Evolutionary conservation across 2,797 vertebrate genomes (phyloP).

Genomic region (Eptatretus atami): DNA sequence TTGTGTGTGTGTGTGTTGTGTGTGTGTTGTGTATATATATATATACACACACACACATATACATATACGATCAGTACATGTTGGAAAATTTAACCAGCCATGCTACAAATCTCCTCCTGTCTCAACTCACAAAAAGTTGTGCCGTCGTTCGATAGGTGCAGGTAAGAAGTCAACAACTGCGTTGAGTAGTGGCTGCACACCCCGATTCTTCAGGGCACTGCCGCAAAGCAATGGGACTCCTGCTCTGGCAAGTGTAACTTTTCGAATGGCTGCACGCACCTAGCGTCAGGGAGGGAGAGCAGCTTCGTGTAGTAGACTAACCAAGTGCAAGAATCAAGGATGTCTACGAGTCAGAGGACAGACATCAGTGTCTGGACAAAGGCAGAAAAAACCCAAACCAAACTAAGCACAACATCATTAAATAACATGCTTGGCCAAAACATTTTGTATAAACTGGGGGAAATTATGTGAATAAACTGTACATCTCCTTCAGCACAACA

Average conservation of each 20-base stretch:
- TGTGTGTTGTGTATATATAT: no score
- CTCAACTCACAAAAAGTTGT: slow-evolving; percentile 43
- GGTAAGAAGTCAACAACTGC: slow-evolving; percentile 49
- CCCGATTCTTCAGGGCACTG: slow-evolving; percentile 68
- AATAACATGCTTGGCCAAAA: no score
- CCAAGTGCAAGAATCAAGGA: background rate
- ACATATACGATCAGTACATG: no score
- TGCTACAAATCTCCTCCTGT: background rate
- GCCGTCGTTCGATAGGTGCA: slow-evolving; percentile 35
- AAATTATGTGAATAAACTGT: no score
- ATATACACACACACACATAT: no score
- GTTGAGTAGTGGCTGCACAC: slow-evolving; percentile 59
- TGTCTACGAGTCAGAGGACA: background rate
- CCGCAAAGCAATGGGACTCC: slow-evolving; percentile 74
- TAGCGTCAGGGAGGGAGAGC: slow-evolving; percentile 11
- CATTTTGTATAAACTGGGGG: no score
- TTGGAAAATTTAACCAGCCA: no score
- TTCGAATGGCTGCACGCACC: slow-evolving; percentile 40
- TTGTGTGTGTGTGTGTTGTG: no score
- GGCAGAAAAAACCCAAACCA: no score
- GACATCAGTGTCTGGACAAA: background rate
- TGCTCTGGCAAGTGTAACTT: slow-evolving; percentile 35
- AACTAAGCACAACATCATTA: no score
- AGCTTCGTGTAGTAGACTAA: no score
- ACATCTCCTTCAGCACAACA: no score